phyloP scores from a whole-genome alignment of 2,888 invertebrate genomes.

The Ophion ellenae region DNA sequence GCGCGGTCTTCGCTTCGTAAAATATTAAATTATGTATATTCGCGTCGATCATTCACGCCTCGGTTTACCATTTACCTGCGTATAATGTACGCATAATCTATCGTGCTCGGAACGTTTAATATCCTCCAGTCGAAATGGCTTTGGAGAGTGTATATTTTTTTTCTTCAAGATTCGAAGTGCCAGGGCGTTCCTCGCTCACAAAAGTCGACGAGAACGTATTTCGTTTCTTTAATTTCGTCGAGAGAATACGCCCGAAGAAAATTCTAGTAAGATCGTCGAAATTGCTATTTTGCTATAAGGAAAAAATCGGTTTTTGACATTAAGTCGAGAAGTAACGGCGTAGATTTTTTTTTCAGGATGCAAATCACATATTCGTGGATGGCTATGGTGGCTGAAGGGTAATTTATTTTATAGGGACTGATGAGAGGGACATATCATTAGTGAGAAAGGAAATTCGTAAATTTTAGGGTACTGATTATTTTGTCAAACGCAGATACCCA shows the following conservation, averaged over 20 bases:
- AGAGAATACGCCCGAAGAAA: not conserved
- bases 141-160: slow-evolving; percentile 12
- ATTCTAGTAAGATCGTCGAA: not conserved
- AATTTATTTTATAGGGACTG: not conserved
- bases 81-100: slow-evolving; percentile 46
- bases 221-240: slow-evolving; percentile 12
- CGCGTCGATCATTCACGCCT: slow-evolving; percentile 59
- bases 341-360: not conserved
- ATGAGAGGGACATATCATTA: not conserved
- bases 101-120: slow-evolving; percentile 26
- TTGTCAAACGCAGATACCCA: no score
- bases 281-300: not conserved
- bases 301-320: not conserved
- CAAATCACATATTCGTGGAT: no score
- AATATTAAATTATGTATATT: slow-evolving; percentile 60
- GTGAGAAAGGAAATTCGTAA: no score
- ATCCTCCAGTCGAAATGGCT: slow-evolving; percentile 12
- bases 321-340: not conserved
- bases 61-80: slow-evolving; percentile 51
- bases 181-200: not conserved
- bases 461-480: no score
- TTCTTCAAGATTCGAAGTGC: not conserved
- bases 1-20: slow-evolving; percentile 25
- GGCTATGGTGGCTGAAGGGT: no score
- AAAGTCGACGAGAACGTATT: slow-evolving; percentile 10